Base-by-base conservation (phyloP, 2,113 vertebrate species). In the Megaceryle torquata region DNA sequence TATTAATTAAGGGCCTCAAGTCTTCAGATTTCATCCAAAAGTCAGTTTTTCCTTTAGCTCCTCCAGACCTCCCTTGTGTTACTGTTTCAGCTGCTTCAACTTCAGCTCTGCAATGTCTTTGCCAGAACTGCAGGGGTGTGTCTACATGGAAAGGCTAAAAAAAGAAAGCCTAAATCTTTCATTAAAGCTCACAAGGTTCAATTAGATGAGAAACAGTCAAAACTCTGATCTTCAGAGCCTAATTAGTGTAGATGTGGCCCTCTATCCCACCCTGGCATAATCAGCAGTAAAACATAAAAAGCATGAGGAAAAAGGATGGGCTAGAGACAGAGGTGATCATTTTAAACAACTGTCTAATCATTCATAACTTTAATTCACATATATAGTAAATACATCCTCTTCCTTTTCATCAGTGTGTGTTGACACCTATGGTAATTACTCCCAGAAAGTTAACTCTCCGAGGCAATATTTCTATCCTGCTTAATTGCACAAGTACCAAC, bases 341-440 rank as follows among this genome's bases (percentile, higher is more conserved):
- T 57, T 86, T 57, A 82, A 95, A 61, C 69, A 79, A 64, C 41
- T n/a, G 31, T 72, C 89, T 92, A 64, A 88, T 94, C 77, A 75
- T 86, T 96, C 75, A 75, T 89, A 94, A 72, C 15, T 46, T 86
- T 89, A 82, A 72, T 81, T 95, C 85, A 10, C 2, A 21, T 33
- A 51, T 80, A 57, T n/a, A 87, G 57, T 79, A 96, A 96, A 95
- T 14, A 85, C 41, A 59, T 80, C 25, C n/a, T 69, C 43, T 68
- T 95, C 82, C 79, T 70, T 91, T 53, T 61, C 76, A 86, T 16
- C 46, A 84, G 41, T 1, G 0, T 33, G n/a, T 82, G 72, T 87
- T 96, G 97, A 96, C 95, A 96, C 91, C 92, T 70, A 17, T 7
- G 10, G 85, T 93, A 96, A 98, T 98, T 96, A 97, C 48, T 96